Evolutionary conservation across 2,797 vertebrate genomes (phyloP).

Genomic region (Apogon hyalosoma): DNA sequence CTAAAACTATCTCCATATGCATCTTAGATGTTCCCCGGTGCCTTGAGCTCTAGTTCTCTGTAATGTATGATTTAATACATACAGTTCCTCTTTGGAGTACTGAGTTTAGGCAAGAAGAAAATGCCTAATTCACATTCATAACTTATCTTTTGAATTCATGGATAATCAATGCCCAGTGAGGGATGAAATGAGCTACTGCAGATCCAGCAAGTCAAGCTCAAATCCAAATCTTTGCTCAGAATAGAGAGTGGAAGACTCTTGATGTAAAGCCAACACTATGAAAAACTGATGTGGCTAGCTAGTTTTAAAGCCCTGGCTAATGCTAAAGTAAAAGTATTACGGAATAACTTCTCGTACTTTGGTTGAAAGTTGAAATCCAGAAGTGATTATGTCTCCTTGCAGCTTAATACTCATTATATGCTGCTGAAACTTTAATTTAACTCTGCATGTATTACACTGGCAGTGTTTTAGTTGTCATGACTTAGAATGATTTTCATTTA

Average conservation of each 20-base stretch:
- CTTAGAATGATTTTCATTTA: neutral
- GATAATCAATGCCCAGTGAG: slow-evolving; percentile 84
- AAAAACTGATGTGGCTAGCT: slow-evolving; percentile 47
- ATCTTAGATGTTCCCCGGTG: slow-evolving; percentile 37
- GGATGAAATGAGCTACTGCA: slow-evolving; percentile 83
- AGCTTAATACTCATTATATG: slow-evolving; percentile 14
- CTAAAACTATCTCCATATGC: slow-evolving; percentile 35
- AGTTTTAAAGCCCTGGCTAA: slow-evolving; percentile 36
- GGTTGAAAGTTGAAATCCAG: slow-evolving; percentile 38
- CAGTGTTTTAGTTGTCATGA: slow-evolving; percentile 10
- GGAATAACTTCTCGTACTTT: slow-evolving; percentile 19
- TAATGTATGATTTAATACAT: slow-evolving; percentile 75
- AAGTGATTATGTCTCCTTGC: slow-evolving; percentile 31
- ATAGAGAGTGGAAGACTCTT: slow-evolving; percentile 51
- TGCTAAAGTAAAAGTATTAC: slow-evolving; percentile 7
- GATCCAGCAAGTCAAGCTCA: slow-evolving; percentile 67
- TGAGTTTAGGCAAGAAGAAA: slow-evolving; percentile 59
- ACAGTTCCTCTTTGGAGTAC: slow-evolving; percentile 62
- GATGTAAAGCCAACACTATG: slow-evolving; percentile 39
- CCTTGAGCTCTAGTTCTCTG: slow-evolving; percentile 49
- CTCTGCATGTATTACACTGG: slow-evolving; percentile 17
- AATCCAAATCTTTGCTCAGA: slow-evolving; percentile 73
- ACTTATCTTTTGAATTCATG: slow-evolving; percentile 83
- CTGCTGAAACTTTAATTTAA: slow-evolving; percentile 19
- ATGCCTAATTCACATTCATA: slow-evolving; percentile 80